These are phyloP conservation scores for Anodontia alba DNA, from an alignment of 2,888 invertebrate genomes.

Conservation along the genomic window DNA sequence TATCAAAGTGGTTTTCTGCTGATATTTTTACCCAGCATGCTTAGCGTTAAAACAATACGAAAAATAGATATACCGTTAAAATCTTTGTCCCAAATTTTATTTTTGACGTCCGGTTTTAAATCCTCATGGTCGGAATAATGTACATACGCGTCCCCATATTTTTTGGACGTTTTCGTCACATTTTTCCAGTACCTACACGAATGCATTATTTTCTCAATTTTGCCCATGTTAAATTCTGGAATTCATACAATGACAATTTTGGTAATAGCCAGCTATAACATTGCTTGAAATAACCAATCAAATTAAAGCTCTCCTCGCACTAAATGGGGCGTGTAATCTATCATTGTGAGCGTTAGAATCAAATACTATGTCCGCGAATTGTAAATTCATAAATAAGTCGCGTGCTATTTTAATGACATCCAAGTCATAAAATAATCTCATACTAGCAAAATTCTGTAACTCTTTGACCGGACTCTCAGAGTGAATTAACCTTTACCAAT, in stretches of 20 bases:
- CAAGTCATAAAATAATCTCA: background rate
- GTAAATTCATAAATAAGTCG: background rate
- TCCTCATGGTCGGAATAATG: background rate
- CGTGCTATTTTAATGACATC: background rate
- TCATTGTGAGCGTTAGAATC: background rate
- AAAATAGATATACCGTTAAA: background rate
- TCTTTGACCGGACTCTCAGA: too few species aligned
- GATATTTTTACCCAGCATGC: too few species aligned
- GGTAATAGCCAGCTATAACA: background rate
- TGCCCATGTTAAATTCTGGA: slow-evolving; percentile 11
- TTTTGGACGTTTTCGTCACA: background rate
- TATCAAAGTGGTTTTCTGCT: too few species aligned
- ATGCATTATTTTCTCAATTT: slow-evolving; percentile 34
- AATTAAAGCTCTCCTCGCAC: background rate
- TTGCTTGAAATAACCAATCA: background rate
- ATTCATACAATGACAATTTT: slow-evolving; percentile 1
- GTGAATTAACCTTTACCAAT: too few species aligned
- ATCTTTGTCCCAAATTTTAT: background rate
- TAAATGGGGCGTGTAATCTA: slow-evolving; percentile 8
- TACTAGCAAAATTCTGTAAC: too few species aligned
- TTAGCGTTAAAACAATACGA: too few species aligned
- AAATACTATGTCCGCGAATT: background rate
- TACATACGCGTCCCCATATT: background rate
- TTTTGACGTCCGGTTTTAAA: background rate
- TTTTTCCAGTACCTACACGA: slow-evolving; percentile 56